Base-by-base conservation (phyloP, 2,113 vertebrate genomes). In the Sitta europaea region DNA sequence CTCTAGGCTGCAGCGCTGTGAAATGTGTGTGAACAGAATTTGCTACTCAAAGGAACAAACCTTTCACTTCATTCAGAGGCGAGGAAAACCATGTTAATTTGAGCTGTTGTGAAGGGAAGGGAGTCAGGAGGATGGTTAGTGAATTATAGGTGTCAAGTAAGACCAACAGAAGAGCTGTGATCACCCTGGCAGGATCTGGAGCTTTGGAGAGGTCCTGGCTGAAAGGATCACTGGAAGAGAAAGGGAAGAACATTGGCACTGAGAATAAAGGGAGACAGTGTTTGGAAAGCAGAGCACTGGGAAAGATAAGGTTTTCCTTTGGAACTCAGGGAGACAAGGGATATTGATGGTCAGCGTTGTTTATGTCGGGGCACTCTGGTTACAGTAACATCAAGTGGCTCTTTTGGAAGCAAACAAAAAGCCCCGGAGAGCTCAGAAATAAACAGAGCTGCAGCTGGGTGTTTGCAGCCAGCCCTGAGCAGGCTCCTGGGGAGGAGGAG, bases 291-390 rank as follows among this genome's bases (percentile, higher is more conserved):
- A 82, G 33, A 88, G 57, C 28, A 9, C 71, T 42, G 71, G 27
- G 48, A 25, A 47, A 92, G 95, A 91, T 91, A 92, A 95, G 75
- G 31, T 27, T 88, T 67, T 65, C 14, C 40, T 88, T 79, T 91
- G 71, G 57, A 75, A 59, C 51, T 31, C 58, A 14, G 38, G 70
- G 40, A 75, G 53, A 58, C 28, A 63, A 68, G 66, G 29, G n/a
- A 62, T 86, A 88, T 51, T 68, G 87, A 79, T 86, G 79, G 47
- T 51, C 48, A 45, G 48, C 53, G 18, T 19, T 83, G 86, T 88
- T 94, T 88, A 86, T 5, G 12, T 42, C 33, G 80, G 75, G 57
- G 35, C 54, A 11, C 42, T 94, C 78, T 18, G 74, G 70, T 59
- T 94, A 82, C 86, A 88, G 70, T 20, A 66, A 88, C 75, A 62